These are phyloP conservation scores for Tenthredo distinguenda DNA, from an alignment of 2,888 invertebrate species.

Conservation along the genomic window DNA sequence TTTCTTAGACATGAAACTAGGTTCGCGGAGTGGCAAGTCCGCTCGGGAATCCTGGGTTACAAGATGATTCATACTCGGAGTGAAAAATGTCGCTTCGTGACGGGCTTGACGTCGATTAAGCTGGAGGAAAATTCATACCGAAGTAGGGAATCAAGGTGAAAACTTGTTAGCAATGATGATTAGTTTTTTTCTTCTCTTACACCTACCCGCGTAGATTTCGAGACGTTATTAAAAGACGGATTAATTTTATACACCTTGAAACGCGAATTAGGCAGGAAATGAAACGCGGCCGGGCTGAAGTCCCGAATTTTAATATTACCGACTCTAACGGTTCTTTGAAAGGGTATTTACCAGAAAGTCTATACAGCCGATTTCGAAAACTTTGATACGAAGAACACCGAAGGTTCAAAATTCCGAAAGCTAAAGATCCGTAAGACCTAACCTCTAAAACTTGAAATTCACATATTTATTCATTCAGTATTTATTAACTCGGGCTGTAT, in stretches of 20 bases:
- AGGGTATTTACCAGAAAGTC: no score
- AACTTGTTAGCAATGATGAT: background rate
- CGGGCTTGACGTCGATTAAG: conserved; percentile 29
- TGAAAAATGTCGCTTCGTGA: conserved; percentile 27
- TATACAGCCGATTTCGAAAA: no score
- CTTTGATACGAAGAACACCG: no score
- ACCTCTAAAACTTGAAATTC: no score
- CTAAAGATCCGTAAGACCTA: no score
- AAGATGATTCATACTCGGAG: conserved; percentile 22
- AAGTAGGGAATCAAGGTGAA: background rate
- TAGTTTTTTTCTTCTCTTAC: background rate
- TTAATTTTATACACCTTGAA: background rate
- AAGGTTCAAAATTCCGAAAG: no score
- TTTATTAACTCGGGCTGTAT: no score
- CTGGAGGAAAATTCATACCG: background rate
- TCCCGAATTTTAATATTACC: background rate
- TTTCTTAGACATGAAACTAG: conserved; percentile 40
- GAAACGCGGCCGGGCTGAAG: background rate
- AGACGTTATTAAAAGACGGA: background rate
- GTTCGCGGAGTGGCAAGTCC: background rate
- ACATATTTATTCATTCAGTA: no score
- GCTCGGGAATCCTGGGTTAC: background rate
- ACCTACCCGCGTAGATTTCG: background rate
- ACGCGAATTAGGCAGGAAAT: background rate
- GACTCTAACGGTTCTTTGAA: background rate